Conservation (phyloP, 2,113 vertebrate species). For the Sula dactylatra region DNA sequence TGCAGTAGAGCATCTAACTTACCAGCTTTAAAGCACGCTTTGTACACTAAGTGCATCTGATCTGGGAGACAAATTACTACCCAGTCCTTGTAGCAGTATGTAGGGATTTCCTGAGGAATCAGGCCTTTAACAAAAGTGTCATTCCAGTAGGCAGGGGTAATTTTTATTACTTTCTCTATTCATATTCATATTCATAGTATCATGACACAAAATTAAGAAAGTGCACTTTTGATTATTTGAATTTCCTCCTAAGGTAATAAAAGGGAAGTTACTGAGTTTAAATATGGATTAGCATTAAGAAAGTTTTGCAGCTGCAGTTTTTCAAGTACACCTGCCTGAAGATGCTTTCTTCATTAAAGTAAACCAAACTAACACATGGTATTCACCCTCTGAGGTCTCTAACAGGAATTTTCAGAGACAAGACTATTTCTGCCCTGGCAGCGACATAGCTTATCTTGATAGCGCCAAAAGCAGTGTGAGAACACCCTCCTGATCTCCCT, state of each 20-base stretch:
- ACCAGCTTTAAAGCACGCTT: neutral
- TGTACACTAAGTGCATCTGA: neutral
- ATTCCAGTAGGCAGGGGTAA: neutral
- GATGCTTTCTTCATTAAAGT: neutral
- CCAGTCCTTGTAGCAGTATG: neutral
- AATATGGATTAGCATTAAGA: neutral
- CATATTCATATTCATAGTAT: neutral
- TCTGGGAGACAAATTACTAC: neutral
- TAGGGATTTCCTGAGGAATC: neutral
- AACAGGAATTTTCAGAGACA: neutral
- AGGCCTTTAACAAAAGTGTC: neutral
- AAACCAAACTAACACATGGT: neutral
- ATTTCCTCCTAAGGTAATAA: neutral
- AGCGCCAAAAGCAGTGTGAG: neutral
- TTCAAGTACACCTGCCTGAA: neutral
- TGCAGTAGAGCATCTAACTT: neutral
- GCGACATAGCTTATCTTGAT: neutral
- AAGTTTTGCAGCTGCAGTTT: neutral
- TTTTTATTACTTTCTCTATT: neutral
- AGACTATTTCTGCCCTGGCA: neutral
- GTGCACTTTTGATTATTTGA: neutral
- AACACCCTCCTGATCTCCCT: neutral
- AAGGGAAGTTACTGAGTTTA: neutral
- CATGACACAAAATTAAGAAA: neutral
- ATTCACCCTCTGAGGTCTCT: neutral